These are phyloP conservation scores for Priocnemis perturbator DNA, from an alignment of 2,888 invertebrate species.

Conservation along the genomic window DNA sequence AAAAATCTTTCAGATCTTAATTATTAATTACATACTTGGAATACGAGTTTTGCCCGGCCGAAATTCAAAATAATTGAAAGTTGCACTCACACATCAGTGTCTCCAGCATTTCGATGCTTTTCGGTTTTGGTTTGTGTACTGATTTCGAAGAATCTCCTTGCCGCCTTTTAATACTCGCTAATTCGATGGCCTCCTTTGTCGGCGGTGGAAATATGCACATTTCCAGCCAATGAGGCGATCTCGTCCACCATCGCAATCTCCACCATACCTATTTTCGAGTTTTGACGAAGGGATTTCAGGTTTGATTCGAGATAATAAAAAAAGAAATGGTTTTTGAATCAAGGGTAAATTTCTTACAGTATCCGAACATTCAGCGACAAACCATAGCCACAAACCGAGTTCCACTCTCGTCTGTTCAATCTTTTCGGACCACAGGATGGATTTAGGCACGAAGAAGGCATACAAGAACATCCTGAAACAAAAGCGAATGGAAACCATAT, in stretches of 20 bases:
- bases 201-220: slow-evolving; percentile 60
- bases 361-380: slow-evolving; percentile 58
- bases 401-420: slow-evolving; percentile 44
- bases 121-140: not conserved
- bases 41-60: no score
- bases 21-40: no score
- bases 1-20: no score
- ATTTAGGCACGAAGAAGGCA: slow-evolving; percentile 58
- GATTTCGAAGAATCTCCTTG: slow-evolving; percentile 49
- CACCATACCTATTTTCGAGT: slow-evolving; percentile 42
- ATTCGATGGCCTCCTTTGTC: slow-evolving; percentile 58
- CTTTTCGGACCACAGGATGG: slow-evolving; percentile 50
- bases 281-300: no score
- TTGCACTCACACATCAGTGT: no score
- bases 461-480: slow-evolving; percentile 60
- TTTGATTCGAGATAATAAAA: no score
- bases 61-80: no score
- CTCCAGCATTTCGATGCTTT: not conserved
- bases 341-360: no score
- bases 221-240: slow-evolving; percentile 49
- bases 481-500: no score
- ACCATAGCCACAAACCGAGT: slow-evolving; percentile 62
- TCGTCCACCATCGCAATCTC: slow-evolving; percentile 42
- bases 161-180: slow-evolving; percentile 59
- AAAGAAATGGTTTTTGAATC: no score